Conservation (phyloP, 2,113 vertebrate genomes). For the Pterocles orientalis region DNA sequence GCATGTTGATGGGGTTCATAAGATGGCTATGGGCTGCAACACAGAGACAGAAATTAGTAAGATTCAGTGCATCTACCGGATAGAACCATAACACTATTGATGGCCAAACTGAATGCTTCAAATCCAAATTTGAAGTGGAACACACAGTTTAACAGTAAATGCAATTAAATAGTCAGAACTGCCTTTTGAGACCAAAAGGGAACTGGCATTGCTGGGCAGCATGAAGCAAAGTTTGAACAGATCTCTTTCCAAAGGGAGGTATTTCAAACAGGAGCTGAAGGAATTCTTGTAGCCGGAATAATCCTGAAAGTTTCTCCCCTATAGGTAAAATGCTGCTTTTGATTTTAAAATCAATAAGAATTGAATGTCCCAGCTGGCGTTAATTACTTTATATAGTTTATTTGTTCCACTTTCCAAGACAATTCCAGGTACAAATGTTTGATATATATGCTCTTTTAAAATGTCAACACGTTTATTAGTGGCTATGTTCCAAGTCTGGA, state of each 20-base stretch:
- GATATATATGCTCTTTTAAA: not conserved
- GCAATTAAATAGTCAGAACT: not conserved
- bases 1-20: not conserved
- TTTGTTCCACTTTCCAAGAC: not conserved
- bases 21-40: not conserved
- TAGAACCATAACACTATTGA: not conserved
- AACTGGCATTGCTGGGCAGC: not conserved
- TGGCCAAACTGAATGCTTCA: not conserved
- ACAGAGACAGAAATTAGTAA: not conserved
- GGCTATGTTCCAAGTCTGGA: not conserved
- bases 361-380: not conserved
- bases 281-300: not conserved
- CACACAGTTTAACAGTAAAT: not conserved
- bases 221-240: not conserved
- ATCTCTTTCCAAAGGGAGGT: not conserved
- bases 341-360: not conserved
- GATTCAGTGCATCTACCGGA: rapidly evolving
- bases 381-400: not conserved
- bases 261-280: not conserved
- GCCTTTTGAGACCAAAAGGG: not conserved
- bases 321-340: not conserved
- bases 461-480: not conserved
- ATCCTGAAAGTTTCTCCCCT: not conserved
- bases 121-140: not conserved
- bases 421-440: not conserved